These are phyloP conservation scores for Hepsetus odoe DNA, from an alignment of 2,113 vertebrate genomes.

Conservation along the genomic window DNA sequence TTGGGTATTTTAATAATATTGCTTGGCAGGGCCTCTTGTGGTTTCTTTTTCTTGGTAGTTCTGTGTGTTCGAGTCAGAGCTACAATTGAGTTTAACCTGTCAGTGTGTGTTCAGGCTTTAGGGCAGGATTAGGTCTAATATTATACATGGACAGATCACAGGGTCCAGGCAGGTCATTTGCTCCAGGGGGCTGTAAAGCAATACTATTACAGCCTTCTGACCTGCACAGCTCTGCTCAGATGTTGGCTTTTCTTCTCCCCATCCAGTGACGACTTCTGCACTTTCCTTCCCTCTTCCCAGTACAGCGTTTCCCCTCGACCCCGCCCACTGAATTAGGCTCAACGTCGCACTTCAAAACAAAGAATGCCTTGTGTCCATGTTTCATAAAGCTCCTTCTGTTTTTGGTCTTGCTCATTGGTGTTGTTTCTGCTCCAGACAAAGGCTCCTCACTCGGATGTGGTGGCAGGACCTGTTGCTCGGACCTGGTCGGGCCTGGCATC, in stretches of 20 bases:
- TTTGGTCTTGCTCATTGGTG: constrained; percentile 31
- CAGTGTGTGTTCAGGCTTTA: constrained; percentile 9
- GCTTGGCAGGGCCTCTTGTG: no score
- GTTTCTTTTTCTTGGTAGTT: background rate
- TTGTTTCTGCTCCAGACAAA: constrained; percentile 55
- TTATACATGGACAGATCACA: constrained; percentile 39
- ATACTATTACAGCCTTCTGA: constrained; percentile 20
- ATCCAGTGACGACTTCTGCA: constrained; percentile 11
- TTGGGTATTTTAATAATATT: no score
- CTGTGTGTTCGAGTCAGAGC: no score
- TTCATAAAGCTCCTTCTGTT: constrained; percentile 45
- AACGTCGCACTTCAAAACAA: constrained; percentile 50
- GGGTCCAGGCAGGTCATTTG: constrained; percentile 6
- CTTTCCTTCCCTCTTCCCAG: constrained; percentile 1
- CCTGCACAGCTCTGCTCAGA: constrained; percentile 2
- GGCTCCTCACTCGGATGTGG: constrained; percentile 42
- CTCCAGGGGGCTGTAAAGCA: constrained; percentile 30
- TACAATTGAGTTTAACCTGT: background rate
- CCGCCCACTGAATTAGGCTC: constrained; percentile 23
- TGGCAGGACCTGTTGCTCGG: constrained; percentile 35
- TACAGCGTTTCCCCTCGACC: constrained; percentile 8
- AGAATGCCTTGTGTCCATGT: constrained; percentile 50
- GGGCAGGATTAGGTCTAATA: constrained; percentile 19
- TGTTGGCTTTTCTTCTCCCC: constrained; percentile 20
- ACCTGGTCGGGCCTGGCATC: constrained; percentile 15